These are phyloP conservation scores for Melolontha melolontha DNA, from an alignment of 2,888 invertebrate species.

Conservation along the genomic window DNA sequence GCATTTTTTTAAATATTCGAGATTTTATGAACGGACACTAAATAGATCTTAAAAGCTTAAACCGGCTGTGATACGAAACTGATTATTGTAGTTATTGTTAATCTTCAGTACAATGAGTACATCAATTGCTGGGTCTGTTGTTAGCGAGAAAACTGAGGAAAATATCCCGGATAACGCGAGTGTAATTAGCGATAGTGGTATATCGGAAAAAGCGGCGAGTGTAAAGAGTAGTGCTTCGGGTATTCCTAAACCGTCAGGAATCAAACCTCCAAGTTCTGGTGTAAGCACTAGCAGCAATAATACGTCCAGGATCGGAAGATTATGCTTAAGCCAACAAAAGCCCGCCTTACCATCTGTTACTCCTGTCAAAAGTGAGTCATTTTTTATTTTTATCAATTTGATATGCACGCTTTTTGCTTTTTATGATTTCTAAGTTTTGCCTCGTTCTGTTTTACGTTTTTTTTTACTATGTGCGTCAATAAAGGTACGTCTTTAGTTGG, in stretches of 20 bases:
- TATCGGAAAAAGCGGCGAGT: constrained; percentile 35
- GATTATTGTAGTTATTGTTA: too few relatives aligned
- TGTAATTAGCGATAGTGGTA: constrained; percentile 54
- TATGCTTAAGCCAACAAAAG: constrained; percentile 74
- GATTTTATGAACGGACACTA: too few relatives aligned
- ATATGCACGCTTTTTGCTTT: neutral
- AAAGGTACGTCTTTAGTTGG: too few relatives aligned
- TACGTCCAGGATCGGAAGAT: constrained; percentile 73
- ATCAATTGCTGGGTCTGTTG: constrained; percentile 3
- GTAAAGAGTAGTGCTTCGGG: constrained; percentile 40
- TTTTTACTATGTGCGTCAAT: too few relatives aligned
- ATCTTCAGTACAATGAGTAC: too few relatives aligned
- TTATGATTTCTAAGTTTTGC: neutral
- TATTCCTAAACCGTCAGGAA: constrained; percentile 58
- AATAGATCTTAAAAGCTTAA: too few relatives aligned
- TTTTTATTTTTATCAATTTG: neutral
- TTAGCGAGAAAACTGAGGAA: constrained; percentile 22
- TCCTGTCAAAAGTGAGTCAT: constrained; percentile 61
- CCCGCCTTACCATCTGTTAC: constrained; percentile 74
- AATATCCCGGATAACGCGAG: constrained; percentile 40
- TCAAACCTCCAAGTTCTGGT: constrained; percentile 67
- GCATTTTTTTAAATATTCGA: too few relatives aligned
- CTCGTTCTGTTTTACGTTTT: neutral
- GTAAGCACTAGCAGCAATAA: neutral
- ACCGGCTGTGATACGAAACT: too few relatives aligned